Evolutionary conservation across 2,113 vertebrate genomes (phyloP), one percentile per base, ranked within the genome.

Genomic region (Poeciliopsis retropinna): DNA sequence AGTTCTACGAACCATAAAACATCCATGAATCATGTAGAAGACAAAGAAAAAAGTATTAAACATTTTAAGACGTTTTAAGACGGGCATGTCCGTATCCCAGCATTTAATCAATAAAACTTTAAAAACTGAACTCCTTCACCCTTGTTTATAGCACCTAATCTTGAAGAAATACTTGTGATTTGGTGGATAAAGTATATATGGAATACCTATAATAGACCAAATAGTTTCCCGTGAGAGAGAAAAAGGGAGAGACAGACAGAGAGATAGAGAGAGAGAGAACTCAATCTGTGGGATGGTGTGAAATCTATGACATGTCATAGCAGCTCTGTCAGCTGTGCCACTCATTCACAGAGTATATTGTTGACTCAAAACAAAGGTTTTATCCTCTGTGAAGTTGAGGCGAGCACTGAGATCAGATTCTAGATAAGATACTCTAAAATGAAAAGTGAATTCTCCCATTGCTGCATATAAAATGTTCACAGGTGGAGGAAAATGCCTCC

Each of bases 221-320:
- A 87, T 91, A 91, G 80, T 90, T 92, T 92, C 89, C 88, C 90
- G 90, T 91, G 91, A 88, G 87, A 80, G 73, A 44, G 41, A 41
- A 12, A 79, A n/a, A 30, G 30, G 2, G 0, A 34, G 32, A 34
- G 32, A 34, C 1, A 34, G 7, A 34, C 7, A 34, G 1, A 30
- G 29, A 30, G 29, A 30, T 1, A 32, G 91, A 88, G 85, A 78
- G 71, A 44, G 41, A 44, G 41, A 79, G 82, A 89, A 91, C 82
- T 87, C 57, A 87, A 89, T 88, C 83, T 85, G 87, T 80, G 69
- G 76, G 73, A 37, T 67, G 64, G 84, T 92, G 88, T 92, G 88
- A 93, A 89, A 92, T 91, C 79, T 66, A 79, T 70, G 70, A 84
- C 86, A 80, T 88, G 85, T 88, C 85, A 69, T 76, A 67, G 77